These are phyloP conservation scores for Yponomeuta cagnagella DNA, from an alignment of 2,888 invertebrate species.

Conservation along the genomic window DNA sequence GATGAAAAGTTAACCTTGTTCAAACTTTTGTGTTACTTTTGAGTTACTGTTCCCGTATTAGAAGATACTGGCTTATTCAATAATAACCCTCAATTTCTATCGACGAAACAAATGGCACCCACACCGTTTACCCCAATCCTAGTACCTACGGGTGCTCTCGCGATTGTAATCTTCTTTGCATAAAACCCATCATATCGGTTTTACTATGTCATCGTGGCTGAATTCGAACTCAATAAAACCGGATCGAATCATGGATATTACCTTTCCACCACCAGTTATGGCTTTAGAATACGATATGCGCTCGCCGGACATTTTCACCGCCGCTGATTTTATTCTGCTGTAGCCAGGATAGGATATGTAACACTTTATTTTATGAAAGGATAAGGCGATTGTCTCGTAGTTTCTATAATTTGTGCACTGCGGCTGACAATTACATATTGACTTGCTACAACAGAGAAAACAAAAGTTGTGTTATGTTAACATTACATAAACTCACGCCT, in stretches of 20 bases:
- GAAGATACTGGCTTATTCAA: background rate
- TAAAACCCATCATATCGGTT: background rate
- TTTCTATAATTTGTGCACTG: too few relatives aligned
- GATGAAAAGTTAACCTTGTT: too few relatives aligned
- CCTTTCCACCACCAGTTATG: slow-evolving; percentile 25
- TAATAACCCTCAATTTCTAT: background rate
- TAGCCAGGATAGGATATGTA: background rate
- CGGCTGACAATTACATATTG: too few relatives aligned
- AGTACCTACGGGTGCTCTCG: background rate
- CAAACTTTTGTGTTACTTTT: too few relatives aligned
- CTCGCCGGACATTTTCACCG: background rate
- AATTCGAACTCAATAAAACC: background rate
- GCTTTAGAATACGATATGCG: slow-evolving; percentile 46
- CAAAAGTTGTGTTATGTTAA: too few relatives aligned
- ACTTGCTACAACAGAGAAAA: too few relatives aligned
- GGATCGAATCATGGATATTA: background rate
- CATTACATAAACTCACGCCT: too few relatives aligned
- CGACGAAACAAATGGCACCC: background rate
- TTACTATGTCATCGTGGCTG: slow-evolving; percentile 3
- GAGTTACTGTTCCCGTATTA: too few relatives aligned
- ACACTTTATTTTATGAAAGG: background rate
- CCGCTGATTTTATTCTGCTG: background rate
- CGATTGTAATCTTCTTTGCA: background rate
- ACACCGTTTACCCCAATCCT: background rate
- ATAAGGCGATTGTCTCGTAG: background rate